A percentile compares a stretch with the other conserved stretches of the same genome.
Evolutionary conservation across 1,140 invertebrate species (phyloP).

Genomic region (Archivesica marissinica): DNA sequence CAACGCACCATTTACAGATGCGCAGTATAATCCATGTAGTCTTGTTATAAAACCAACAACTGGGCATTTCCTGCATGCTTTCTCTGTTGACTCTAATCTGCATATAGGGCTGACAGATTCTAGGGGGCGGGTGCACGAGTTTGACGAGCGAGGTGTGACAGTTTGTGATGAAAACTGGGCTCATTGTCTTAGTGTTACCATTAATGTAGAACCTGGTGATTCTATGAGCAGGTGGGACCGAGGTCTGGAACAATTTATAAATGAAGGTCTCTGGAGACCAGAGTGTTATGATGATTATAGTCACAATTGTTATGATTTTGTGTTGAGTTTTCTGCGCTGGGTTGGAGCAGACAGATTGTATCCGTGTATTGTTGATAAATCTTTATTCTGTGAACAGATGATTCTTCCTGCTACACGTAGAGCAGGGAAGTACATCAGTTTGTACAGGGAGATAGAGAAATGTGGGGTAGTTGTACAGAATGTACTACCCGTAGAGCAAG

Average conservation of each 20-base stretch:
- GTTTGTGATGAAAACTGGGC: conserved; percentile 17
- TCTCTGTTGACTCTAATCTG: conserved; percentile 38
- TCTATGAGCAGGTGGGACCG: background rate
- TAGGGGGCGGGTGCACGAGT: conserved; percentile 38
- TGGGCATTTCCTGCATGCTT: conserved; percentile 43
- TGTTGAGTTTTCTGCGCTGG: background rate
- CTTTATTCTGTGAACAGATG: conserved; percentile 32
- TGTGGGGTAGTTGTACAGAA: conserved; percentile 14
- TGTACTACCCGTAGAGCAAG: conserved; percentile 23
- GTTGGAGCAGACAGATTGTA: background rate
- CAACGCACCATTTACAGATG: conserved; percentile 31
- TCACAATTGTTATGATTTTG: conserved; percentile 58
- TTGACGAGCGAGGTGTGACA: conserved; percentile 52
- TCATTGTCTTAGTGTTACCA: conserved; percentile 29
- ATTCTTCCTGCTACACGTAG: conserved; percentile 28
- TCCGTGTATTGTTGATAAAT: conserved; percentile 38
- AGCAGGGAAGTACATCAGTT: conserved; percentile 51
- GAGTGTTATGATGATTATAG: conserved; percentile 28
- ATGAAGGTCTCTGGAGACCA: conserved; percentile 8
- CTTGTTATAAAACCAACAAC: conserved; percentile 55
- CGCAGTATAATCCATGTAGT: conserved; percentile 5
- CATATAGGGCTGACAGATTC: conserved; percentile 56
- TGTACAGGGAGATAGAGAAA: conserved; percentile 29
- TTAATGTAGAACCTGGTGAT: background rate
- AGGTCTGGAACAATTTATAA: background rate